These are phyloP conservation scores for Geotrypetes seraphini DNA, from an alignment of 2,797 vertebrate species.

Conservation along the genomic window DNA sequence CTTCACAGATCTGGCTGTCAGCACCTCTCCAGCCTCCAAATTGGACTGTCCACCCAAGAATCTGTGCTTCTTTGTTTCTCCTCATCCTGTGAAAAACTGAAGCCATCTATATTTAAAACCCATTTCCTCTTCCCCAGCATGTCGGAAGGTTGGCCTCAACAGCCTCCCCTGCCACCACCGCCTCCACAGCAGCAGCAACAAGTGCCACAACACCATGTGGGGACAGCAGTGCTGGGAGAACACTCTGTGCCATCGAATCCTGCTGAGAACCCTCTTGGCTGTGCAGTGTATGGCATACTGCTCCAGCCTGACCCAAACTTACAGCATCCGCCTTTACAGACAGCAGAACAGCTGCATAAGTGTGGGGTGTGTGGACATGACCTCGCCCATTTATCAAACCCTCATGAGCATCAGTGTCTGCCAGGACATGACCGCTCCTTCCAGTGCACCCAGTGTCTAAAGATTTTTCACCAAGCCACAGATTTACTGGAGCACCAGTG, in stretches of 20 bases:
- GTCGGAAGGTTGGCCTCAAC: slow-evolving; percentile 62
- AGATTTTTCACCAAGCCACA: slow-evolving; percentile 95
- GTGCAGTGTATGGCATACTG: slow-evolving; percentile 89
- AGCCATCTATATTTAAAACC: slow-evolving; percentile 44
- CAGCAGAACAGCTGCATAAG: slow-evolving; percentile 72
- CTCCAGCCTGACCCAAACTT: slow-evolving; percentile 73
- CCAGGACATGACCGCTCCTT: slow-evolving; percentile 84
- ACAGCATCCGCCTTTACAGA: slow-evolving; percentile 55
- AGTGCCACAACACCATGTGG: slow-evolving; percentile 79
- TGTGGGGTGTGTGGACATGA: slow-evolving; percentile 89
- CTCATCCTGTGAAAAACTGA: slow-evolving; percentile 36
- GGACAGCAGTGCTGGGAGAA: slow-evolving; percentile 73
- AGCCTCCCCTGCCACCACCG: slow-evolving; percentile 23
- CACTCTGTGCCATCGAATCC: slow-evolving; percentile 70
- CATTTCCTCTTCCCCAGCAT: slow-evolving; percentile 48
- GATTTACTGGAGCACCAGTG: slow-evolving; percentile 95
- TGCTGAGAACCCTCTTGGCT: slow-evolving; percentile 77
- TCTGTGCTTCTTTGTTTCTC: too few relatives aligned
- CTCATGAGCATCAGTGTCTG: slow-evolving; percentile 93
- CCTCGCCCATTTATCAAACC: slow-evolving; percentile 82
- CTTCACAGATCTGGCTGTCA: neutral
- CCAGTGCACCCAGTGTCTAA: slow-evolving; percentile 96
- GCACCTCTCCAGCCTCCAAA: too few relatives aligned
- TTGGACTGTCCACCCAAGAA: too few relatives aligned
- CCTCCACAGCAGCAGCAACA: slow-evolving; percentile 48